These are phyloP conservation scores for Decapterus maruadsi DNA, from an alignment of 2,797 vertebrate genomes.

Conservation along the genomic window DNA sequence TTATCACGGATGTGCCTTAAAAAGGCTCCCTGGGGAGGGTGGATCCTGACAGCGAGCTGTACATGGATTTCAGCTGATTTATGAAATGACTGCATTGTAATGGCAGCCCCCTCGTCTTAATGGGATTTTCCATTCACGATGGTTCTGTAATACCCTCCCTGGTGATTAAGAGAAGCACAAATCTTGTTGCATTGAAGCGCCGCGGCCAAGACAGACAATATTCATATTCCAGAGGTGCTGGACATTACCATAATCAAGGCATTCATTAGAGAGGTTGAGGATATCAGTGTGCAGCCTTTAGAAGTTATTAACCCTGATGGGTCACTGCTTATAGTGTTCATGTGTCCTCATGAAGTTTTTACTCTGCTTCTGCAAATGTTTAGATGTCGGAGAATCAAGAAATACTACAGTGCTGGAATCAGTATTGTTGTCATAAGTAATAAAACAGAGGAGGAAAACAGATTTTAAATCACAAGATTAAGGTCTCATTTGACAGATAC, in stretches of 20 bases:
- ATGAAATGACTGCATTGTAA: slow-evolving; percentile 51
- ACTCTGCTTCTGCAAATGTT: slow-evolving; percentile 2
- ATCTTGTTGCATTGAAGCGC: slow-evolving; percentile 28
- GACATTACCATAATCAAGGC: slow-evolving; percentile 32
- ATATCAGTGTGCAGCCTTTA: slow-evolving; percentile 21
- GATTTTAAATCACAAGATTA: not conserved
- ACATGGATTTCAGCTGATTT: slow-evolving; percentile 38
- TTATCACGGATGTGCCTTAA: slow-evolving; percentile 9
- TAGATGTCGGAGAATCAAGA: not conserved
- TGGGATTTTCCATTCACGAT: slow-evolving; percentile 46
- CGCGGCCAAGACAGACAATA: slow-evolving; percentile 6
- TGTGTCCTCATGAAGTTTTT: not conserved
- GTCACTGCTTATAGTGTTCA: slow-evolving; percentile 11
- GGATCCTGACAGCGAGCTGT: slow-evolving; percentile 35
- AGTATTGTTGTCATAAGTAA: not conserved
- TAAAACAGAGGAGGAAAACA: not conserved
- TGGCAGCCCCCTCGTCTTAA: slow-evolving; percentile 28
- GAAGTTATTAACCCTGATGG: slow-evolving; percentile 28
- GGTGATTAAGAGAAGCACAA: slow-evolving; percentile 46
- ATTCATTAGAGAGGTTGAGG: slow-evolving; percentile 15
- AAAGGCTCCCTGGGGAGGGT: slow-evolving; percentile 29
- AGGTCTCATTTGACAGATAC: slow-evolving; percentile 22
- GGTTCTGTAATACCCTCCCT: slow-evolving; percentile 49
- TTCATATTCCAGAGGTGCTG: slow-evolving; percentile 27
- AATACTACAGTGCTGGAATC: not conserved